These are phyloP conservation scores for Thunnus thynnus DNA, from an alignment of 2,113 vertebrate species.

Conservation along the genomic window DNA sequence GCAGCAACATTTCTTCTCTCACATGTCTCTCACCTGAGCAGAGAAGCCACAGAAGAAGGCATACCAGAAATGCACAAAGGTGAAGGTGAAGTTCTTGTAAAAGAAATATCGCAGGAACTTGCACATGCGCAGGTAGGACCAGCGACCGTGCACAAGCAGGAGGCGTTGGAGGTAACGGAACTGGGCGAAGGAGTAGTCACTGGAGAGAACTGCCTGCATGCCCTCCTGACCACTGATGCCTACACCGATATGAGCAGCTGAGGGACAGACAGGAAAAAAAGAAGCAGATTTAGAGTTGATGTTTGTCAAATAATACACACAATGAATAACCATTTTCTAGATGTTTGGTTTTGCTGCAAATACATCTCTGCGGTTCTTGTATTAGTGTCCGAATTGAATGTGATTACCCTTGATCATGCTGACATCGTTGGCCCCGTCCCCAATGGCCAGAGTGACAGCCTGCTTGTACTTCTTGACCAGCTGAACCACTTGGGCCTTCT, in stretches of 20 bases:
- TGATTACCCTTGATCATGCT: constrained; percentile 95
- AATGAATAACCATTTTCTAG: too few species aligned
- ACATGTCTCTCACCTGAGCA: constrained; percentile 88
- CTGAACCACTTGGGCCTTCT: constrained; percentile 97
- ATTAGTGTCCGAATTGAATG: too few species aligned
- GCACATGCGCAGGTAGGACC: constrained; percentile 98
- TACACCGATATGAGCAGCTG: constrained; percentile 95
- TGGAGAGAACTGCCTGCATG: constrained; percentile 94
- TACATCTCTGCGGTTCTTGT: not conserved
- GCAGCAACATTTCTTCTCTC: too few species aligned
- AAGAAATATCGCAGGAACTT: constrained; percentile 98
- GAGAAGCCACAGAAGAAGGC: constrained; percentile 97
- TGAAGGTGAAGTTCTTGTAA: constrained; percentile 98
- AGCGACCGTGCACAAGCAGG: constrained; percentile 94
- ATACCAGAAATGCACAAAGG: constrained; percentile 96
- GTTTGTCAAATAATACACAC: not conserved
- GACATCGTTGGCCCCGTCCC: constrained; percentile 95
- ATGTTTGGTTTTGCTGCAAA: not conserved
- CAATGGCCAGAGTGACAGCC: constrained; percentile 93
- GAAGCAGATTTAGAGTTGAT: not conserved
- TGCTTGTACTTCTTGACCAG: constrained; percentile 95
- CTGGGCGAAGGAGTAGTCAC: constrained; percentile 94
- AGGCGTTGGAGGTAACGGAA: constrained; percentile 95
- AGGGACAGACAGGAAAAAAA: not conserved
- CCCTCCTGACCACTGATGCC: constrained; percentile 96